Conservation (phyloP, 2,797 vertebrate genomes). For the Glossophaga mutica region DNA sequence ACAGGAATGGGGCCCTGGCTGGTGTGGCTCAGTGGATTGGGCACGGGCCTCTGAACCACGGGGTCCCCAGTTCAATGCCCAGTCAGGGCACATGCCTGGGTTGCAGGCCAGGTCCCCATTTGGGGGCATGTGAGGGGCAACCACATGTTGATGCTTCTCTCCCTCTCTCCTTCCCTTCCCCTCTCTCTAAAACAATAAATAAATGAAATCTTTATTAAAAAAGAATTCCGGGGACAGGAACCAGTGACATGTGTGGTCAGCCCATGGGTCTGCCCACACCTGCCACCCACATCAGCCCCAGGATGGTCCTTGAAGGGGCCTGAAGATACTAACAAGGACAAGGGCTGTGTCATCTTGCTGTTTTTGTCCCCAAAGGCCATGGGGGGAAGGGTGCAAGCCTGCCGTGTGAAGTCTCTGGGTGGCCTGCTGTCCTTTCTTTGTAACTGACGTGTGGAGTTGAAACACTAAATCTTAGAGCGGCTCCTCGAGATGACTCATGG, state of each 20-base stretch:
- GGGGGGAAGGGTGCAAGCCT: not conserved
- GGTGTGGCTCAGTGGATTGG: no score
- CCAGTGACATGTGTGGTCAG: not conserved
- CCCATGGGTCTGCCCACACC: not conserved
- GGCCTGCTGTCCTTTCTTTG: not conserved
- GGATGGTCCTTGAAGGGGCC: not conserved
- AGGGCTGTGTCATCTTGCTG: not conserved
- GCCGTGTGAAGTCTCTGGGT: not conserved
- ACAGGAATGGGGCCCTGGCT: not conserved
- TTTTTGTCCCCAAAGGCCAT: not conserved
- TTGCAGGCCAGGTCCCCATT: no score
- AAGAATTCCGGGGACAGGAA: not conserved
- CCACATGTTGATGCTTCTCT: no score
- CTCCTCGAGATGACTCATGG: not conserved
- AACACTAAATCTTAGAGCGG: not conserved
- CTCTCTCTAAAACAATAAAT: no score
- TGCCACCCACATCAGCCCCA: not conserved
- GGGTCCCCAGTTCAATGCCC: no score
- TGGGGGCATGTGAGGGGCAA: no score
- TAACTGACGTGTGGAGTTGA: accelerated
- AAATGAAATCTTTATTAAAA: no score
- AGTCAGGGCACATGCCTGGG: no score
- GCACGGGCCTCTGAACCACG: no score
- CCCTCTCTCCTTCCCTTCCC: no score
- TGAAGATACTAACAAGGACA: not conserved